Evolutionary conservation across 2,113 vertebrate species (phyloP), one percentile per base, ranked within the genome.

Genomic region (Prietella phreatophila): DNA sequence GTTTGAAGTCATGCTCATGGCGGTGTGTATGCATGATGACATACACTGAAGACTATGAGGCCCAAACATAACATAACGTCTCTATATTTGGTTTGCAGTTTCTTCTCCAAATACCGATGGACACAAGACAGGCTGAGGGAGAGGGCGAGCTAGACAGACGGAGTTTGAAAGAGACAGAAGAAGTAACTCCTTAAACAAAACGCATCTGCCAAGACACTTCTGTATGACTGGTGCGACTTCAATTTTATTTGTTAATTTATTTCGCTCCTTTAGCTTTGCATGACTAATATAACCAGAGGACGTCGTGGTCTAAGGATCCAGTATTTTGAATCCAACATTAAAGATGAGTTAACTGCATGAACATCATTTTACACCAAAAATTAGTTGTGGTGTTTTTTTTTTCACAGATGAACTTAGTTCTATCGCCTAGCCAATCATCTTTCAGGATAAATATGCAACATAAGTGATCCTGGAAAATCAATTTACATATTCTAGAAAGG

Each of bases 21-120:
- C 27, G 67, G 11, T 80, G 83, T 67, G 42, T 78, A 73, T 22
- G 76, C 69, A 75, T 30, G 27, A 6, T 56, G 50, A 85, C 84
- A 75, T 78, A 86, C 55, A 76, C 55, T 58, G 8, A 81, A 55
- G 42, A 58, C 33, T 30, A 67, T 22, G 50, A 73, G 86, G 33
- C 36, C 55, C 86, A 83, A 83, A 87, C 56, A 82, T 83, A 60
- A 61, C 86, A 83, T 67, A 47, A 36, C 30, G 86, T 27, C 83
- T 84, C 88, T 88, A 89, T 88, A 90, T 89, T 91, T 89, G 86
- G 87, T 76, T 85, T 83, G 58, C 85, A 85, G 20, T 69, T 50
- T 87, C 82, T 84, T 85, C 58, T 58, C 69, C 55, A 73, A n/a
- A 82, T 83, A 82, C 36, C 25, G 30, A 82, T 33, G 4, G 30